Percentiles rank a stretch among this genome's conserved stretches.
These are phyloP conservation scores for Serinus canaria DNA, from an alignment of 2,113 vertebrate genomes.

Conservation along the genomic window DNA sequence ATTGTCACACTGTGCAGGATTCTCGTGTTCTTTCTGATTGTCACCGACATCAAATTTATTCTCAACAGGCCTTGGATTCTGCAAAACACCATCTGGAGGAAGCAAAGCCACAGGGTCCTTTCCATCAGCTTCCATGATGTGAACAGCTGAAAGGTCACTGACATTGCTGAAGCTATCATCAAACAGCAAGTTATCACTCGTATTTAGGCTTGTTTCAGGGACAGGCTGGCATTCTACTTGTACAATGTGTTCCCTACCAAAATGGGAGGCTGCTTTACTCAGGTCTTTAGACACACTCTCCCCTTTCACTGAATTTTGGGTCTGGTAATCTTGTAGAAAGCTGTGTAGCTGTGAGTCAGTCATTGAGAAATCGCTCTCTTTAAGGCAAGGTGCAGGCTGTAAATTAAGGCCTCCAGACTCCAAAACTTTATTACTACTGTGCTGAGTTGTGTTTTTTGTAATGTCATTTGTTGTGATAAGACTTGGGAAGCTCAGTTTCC, in stretches of 20 bases:
- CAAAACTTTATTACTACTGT: background rate
- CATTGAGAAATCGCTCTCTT: constrained; percentile 80
- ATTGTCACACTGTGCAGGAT: background rate
- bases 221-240: constrained; percentile 23
- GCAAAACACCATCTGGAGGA: constrained; percentile 16
- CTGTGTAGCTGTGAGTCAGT: constrained; percentile 89
- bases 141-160: constrained; percentile 64
- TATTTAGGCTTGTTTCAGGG: constrained; percentile 79
- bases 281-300: background rate
- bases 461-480: background rate
- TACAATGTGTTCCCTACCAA: background rate
- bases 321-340: constrained; percentile 83
- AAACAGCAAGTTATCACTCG: constrained; percentile 89
- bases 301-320: constrained; percentile 69
- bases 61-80: background rate
- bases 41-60: background rate
- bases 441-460: background rate
- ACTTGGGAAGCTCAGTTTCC: background rate
- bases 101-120: background rate
- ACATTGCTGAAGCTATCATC: constrained; percentile 85
- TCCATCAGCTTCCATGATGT: constrained; percentile 33
- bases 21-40: background rate
- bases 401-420: constrained; percentile 5
- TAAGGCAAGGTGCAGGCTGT: constrained; percentile 17
- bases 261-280: background rate